Conservation (phyloP, 2,888 invertebrate genomes). For the Sphaeridia pumilis region DNA sequence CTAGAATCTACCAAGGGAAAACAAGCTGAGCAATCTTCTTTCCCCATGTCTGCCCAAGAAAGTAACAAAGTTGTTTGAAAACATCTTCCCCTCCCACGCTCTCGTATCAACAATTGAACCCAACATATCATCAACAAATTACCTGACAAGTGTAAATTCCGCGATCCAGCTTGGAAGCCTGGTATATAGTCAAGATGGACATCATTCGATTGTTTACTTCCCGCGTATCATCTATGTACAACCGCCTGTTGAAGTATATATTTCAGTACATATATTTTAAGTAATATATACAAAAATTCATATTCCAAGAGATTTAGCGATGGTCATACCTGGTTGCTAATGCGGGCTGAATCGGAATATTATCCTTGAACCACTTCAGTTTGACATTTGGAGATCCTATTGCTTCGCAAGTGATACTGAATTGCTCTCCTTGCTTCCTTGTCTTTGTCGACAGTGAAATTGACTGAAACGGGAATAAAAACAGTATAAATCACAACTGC, state of each 20-base stretch:
- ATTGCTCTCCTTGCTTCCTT: conserved; percentile 6
- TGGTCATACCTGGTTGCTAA: conserved; percentile 20
- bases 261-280: neutral
- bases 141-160: conserved; percentile 20
- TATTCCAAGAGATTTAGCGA: neutral
- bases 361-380: conserved; percentile 29
- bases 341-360: conserved; percentile 21
- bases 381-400: conserved; percentile 15
- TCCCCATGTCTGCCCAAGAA: no score
- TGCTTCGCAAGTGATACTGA: conserved; percentile 16
- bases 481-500: neutral
- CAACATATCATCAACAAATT: conserved; percentile 1
- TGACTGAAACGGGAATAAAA: conserved; percentile 4
- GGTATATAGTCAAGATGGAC: conserved; percentile 10
- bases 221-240: neutral
- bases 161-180: conserved; percentile 10
- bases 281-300: neutral
- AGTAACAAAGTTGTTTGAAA: no score
- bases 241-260: neutral
- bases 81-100: no score
- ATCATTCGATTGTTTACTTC: conserved; percentile 4
- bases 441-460: conserved; percentile 7
- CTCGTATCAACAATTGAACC: no score
- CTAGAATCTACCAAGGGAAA: no score
- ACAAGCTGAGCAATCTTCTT: no score